phyloP scores from a whole-genome alignment of 2,888 invertebrate genomes.

The Pseudococcus longispinus region DNA sequence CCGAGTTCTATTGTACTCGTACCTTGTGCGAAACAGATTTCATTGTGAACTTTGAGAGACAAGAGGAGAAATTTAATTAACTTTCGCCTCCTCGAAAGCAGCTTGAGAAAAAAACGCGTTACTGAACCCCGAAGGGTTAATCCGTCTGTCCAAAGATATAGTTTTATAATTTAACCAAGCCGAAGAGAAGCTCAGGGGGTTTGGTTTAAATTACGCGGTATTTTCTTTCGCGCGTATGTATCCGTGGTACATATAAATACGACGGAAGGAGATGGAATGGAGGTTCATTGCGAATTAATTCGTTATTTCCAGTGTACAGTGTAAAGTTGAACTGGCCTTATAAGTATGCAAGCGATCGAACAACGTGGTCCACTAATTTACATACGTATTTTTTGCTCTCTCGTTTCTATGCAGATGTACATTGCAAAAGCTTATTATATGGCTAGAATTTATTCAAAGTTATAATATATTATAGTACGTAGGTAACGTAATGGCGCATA shows the following conservation, averaged over 20 bases:
- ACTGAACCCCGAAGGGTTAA: neutral
- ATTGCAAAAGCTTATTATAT: neutral
- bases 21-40: neutral
- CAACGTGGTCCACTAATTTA: neutral
- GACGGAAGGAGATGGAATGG: neutral
- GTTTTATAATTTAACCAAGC: slow-evolving; percentile 7
- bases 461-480: neutral
- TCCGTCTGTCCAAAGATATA: neutral
- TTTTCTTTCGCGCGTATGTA: slow-evolving; percentile 10
- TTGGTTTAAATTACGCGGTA: slow-evolving; percentile 7
- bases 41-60: neutral
- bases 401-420: neutral
- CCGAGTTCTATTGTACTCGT: neutral
- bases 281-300: slow-evolving; percentile 5
- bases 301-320: neutral
- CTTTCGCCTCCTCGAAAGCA: neutral
- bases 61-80: neutral
- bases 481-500: neutral
- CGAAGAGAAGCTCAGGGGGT: neutral
- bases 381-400: slow-evolving; percentile 17
- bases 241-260: neutral
- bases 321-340: neutral
- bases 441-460: neutral
- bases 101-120: neutral
- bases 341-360: neutral